A percentile compares a stretch with the other conserved stretches of the same genome.
Conservation (phyloP, 2,888 invertebrate species). For the Phyto melanocephala region DNA sequence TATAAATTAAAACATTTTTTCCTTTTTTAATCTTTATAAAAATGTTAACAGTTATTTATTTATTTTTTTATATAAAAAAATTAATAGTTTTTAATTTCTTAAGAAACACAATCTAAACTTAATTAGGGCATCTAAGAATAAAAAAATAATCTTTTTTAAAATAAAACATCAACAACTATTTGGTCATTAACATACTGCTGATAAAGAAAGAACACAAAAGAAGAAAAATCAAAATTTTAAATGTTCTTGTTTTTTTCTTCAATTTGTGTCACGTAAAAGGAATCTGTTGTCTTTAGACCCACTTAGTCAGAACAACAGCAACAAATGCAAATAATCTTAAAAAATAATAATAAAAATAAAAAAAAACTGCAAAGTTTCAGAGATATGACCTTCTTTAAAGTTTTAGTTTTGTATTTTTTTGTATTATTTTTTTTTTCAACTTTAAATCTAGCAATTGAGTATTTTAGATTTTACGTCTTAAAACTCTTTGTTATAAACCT, state of each 20-base stretch:
- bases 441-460: constrained; percentile 10
- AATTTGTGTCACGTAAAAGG: not conserved
- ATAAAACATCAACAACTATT: not conserved
- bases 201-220: not conserved
- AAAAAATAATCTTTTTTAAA: no score
- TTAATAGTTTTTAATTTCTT: no score
- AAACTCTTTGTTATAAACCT: not conserved
- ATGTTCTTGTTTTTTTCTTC: not conserved
- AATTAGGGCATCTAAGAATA: no score
- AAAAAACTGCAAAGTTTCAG: not conserved
- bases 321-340: not conserved
- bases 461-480: not conserved
- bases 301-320: not conserved
- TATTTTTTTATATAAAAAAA: no score
- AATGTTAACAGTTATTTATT: no score
- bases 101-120: no score
- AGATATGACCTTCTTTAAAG: constrained; percentile 15
- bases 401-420: not conserved
- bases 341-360: not conserved
- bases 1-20: no score
- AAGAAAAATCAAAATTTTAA: not conserved
- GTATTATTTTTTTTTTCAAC: not conserved
- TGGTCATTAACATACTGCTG: not conserved
- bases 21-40: no score
- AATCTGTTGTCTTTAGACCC: not conserved